These are phyloP conservation scores for Amblyteles armatorius DNA, from an alignment of 2,888 invertebrate species.

Conservation along the genomic window DNA sequence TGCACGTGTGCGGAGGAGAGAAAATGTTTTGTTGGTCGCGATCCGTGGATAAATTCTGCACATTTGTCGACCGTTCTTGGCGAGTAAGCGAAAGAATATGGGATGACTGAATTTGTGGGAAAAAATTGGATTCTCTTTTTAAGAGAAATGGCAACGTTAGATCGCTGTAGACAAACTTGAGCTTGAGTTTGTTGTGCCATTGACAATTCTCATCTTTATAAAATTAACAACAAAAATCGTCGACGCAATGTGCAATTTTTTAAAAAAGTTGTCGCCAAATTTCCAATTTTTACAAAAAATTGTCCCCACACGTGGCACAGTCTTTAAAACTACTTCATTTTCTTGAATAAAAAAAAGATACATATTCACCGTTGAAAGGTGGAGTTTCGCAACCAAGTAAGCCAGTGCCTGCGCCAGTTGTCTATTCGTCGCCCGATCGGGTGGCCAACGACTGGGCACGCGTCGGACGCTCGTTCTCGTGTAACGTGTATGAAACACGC, in stretches of 20 bases:
- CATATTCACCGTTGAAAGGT: not conserved
- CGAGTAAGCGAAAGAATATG: not conserved
- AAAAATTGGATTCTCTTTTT: no score
- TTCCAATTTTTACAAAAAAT: no score
- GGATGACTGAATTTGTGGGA: not conserved
- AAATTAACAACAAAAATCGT: no score
- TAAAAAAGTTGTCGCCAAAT: no score
- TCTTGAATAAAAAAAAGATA: not conserved
- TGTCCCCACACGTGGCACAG: no score
- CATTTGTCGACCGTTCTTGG: not conserved
- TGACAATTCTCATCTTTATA: no score
- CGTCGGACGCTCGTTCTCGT: not conserved
- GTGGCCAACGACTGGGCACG: not conserved
- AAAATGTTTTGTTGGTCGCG: conserved; percentile 19
- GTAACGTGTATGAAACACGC: not conserved
- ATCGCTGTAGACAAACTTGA: no score
- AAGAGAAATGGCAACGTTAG: no score
- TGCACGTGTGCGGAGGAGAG: conserved; percentile 17
- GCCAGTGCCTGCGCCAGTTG: no score
- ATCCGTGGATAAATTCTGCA: not conserved
- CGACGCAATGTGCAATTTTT: no score
- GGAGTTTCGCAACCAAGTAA: not conserved
- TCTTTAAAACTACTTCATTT: no score
- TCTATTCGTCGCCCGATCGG: not conserved
- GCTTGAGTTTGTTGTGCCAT: no score